These are phyloP conservation scores for Lepus europaeus DNA, from an alignment of 2,113 vertebrate species.

Conservation along the genomic window DNA sequence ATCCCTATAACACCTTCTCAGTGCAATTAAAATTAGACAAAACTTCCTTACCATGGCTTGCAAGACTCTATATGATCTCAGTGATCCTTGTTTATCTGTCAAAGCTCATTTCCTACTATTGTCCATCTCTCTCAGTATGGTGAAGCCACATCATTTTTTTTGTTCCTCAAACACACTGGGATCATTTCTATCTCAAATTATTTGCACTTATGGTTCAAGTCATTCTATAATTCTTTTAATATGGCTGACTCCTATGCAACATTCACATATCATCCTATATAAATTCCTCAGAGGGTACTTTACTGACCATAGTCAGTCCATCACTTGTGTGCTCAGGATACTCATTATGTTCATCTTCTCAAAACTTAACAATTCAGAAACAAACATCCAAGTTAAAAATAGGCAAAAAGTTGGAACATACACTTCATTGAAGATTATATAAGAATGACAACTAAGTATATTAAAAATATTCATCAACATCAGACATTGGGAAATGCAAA, in stretches of 20 bases:
- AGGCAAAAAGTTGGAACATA: no score
- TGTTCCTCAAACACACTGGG: neutral
- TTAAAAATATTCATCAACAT: no score
- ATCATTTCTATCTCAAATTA: neutral
- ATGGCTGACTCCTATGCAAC: neutral
- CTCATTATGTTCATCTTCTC: no score
- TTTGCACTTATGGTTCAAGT: neutral
- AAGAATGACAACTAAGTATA: no score
- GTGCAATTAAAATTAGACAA: neutral
- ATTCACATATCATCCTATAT: neutral
- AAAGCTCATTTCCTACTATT: neutral
- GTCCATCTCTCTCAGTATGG: neutral
- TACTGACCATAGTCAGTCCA: neutral
- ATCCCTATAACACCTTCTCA: neutral
- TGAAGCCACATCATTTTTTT: neutral
- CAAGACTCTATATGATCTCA: neutral
- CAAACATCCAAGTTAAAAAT: no score
- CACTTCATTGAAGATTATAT: no score
- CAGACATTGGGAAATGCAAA: neutral
- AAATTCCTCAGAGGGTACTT: neutral
- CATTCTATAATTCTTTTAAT: neutral
- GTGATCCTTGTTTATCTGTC: neutral
- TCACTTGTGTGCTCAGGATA: neutral
- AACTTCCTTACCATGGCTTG: neutral
- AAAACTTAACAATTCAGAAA: neutral